Evolutionary conservation across 2,888 invertebrate species (phyloP), one percentile per base, ranked within the genome.

Genomic region (Agriopis aurantiaria): DNA sequence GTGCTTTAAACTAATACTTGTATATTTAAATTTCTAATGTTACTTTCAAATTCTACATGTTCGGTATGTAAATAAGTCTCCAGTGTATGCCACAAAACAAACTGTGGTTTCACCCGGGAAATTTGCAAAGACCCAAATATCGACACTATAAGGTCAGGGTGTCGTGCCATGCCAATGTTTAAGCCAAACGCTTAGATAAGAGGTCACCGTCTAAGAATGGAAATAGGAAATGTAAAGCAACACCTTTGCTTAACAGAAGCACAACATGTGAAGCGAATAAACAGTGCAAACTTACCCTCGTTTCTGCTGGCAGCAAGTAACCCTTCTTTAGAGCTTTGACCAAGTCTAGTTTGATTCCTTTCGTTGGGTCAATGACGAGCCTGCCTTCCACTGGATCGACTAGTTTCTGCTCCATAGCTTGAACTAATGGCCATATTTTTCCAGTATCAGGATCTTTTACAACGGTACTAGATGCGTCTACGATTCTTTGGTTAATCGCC

Each of bases 231-330:
- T 86, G 83, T 85, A 89, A 93, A 94, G 92, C 93, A 90, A 93
- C 92, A 94, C 92, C 93, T 89, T 87, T 88, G 89, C 89, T 91
- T 85, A 82, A 85, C 86, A 86, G 79, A 91, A 91, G 92, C 92
- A 91, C 86, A 91, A 87, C 85, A 82, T 79, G 80, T 74, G 81
- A 85, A 82, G 74, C 75, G 64, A 80, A 76, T 57, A 77, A 76
- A 62, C 78, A 81, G 82, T 82, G 64, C 53, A 43, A 78, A 96
- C 98, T 98, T 96, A 98, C 98, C 98, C 98, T 96, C 89, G 97
- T 97, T 96, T 98, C 97, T 89, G 98, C 98, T 91, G 98, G 96
- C 95, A 98, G 96, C 86, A 98, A 96, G 94, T 97, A 96, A 86
- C 98, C 98, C 95, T 96, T 96, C 90, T 97, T 97, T 89, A 96